Conservation (phyloP, 1,140 invertebrate species). For the Drosophila pandora region DNA sequence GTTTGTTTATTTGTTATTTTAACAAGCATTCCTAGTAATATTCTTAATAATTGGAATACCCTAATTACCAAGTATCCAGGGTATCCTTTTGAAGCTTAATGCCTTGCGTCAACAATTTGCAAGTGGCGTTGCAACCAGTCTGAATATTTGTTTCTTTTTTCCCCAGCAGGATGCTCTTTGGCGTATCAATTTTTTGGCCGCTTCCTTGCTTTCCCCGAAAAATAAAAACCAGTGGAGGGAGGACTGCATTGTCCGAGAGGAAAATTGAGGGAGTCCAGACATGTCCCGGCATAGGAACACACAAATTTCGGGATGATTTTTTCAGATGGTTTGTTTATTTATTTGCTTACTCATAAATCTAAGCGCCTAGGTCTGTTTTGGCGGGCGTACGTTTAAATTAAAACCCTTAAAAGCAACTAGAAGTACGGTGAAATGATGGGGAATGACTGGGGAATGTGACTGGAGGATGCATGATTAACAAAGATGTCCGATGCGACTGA, state of each 20-base stretch:
- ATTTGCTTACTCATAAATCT: slow-evolving; percentile 75
- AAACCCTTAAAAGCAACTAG: slow-evolving; percentile 72
- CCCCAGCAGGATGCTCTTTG: slow-evolving; percentile 49
- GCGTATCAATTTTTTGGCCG: slow-evolving; percentile 72
- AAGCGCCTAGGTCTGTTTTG: slow-evolving; percentile 62
- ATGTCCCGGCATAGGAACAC: slow-evolving; percentile 60
- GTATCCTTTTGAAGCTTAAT: slow-evolving; percentile 52
- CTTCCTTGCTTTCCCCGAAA: slow-evolving; percentile 8
- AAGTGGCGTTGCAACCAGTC: slow-evolving; percentile 57
- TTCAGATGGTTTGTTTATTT: slow-evolving; percentile 67
- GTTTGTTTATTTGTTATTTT: not conserved
- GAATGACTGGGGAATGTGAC: slow-evolving; percentile 17
- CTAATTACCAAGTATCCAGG: slow-evolving; percentile 12
- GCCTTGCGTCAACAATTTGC: slow-evolving; percentile 76
- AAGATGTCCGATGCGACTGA: slow-evolving; percentile 72
- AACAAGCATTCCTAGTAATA: no score
- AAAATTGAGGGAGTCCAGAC: slow-evolving; percentile 59
- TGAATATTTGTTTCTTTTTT: slow-evolving; percentile 36
- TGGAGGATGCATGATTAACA: slow-evolving; percentile 46
- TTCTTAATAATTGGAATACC: no score
- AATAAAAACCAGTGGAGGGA: not conserved
- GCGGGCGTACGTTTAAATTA: slow-evolving; percentile 67
- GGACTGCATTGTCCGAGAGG: slow-evolving; percentile 69
- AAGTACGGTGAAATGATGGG: slow-evolving; percentile 39
- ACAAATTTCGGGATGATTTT: slow-evolving; percentile 49